A percentile compares a stretch with the other conserved stretches of the same genome.
phyloP scores from a whole-genome alignment of 2,888 invertebrate species.

The Ectemnius continuus region DNA sequence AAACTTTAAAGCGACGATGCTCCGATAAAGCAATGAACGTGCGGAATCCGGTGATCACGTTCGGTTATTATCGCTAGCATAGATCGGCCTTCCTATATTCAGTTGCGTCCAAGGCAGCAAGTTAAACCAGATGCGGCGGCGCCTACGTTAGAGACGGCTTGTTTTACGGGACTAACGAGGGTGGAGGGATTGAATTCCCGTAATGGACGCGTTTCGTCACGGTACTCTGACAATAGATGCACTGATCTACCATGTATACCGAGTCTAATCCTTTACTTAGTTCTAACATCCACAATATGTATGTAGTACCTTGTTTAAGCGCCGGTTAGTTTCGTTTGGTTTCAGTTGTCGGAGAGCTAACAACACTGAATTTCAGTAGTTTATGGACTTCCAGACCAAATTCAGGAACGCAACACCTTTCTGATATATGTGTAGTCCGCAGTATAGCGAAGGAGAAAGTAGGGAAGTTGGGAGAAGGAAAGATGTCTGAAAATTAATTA shows the following conservation, averaged over 20 bases:
- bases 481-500: too few species aligned
- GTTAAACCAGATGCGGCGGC: neutral
- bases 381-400: too few species aligned
- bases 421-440: too few species aligned
- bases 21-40: neutral
- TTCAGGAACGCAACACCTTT: too few species aligned
- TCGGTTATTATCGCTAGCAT: neutral
- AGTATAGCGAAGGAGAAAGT: too few species aligned
- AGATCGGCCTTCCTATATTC: neutral
- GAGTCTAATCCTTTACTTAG: neutral
- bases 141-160: neutral
- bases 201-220: conserved; percentile 37
- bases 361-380: too few species aligned
- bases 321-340: too few species aligned
- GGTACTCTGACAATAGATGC: conserved; percentile 53
- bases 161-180: conserved; percentile 20
- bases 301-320: too few species aligned
- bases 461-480: too few species aligned
- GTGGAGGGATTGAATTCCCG: conserved; percentile 40
- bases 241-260: conserved; percentile 39
- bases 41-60: neutral
- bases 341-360: too few species aligned
- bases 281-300: too few species aligned
- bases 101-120: neutral
- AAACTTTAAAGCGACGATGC: too few species aligned